Evolutionary conservation across 2,888 invertebrate species (phyloP).

Genomic region (Eustalomyia histrio): DNA sequence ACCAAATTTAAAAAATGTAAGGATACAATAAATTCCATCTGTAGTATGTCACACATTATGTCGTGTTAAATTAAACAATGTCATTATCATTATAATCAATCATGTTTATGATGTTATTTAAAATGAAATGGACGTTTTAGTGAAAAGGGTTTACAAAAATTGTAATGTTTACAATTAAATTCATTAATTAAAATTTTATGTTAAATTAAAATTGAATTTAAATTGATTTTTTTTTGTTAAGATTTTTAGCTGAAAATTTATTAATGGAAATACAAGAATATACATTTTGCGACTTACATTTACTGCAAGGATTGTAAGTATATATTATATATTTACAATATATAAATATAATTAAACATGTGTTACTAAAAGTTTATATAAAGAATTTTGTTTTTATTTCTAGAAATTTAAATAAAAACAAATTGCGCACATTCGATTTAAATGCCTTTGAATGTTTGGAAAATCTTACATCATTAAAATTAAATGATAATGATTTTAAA

Average conservation of each 20-base stretch:
- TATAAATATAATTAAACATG: no score
- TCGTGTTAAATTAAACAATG: slow-evolving; percentile 6
- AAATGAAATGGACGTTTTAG: background rate
- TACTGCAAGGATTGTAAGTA: slow-evolving; percentile 78
- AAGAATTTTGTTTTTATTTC: slow-evolving; percentile 15
- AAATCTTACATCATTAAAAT: slow-evolving; percentile 80
- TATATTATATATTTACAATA: no score
- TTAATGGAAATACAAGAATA: slow-evolving; percentile 77
- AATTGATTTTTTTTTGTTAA: slow-evolving; percentile 72
- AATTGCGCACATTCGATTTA: slow-evolving; percentile 77
- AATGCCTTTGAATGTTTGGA: slow-evolving; percentile 79
- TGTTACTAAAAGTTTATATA: no score
- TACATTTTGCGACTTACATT: slow-evolving; percentile 80
- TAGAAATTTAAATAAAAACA: slow-evolving; percentile 80
- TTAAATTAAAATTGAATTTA: slow-evolving; percentile 31
- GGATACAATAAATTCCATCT: background rate
- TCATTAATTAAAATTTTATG: background rate
- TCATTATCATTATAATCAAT: slow-evolving; percentile 19
- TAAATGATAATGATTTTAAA: slow-evolving; percentile 77
- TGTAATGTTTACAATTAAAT: no score
- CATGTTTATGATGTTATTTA: slow-evolving; percentile 4
- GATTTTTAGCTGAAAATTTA: slow-evolving; percentile 81
- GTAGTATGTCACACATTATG: background rate
- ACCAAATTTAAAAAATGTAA: background rate
- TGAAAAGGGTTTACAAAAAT: no score